Conservation (phyloP, 2,113 vertebrate genomes). For the Triplophysa siluroides region DNA sequence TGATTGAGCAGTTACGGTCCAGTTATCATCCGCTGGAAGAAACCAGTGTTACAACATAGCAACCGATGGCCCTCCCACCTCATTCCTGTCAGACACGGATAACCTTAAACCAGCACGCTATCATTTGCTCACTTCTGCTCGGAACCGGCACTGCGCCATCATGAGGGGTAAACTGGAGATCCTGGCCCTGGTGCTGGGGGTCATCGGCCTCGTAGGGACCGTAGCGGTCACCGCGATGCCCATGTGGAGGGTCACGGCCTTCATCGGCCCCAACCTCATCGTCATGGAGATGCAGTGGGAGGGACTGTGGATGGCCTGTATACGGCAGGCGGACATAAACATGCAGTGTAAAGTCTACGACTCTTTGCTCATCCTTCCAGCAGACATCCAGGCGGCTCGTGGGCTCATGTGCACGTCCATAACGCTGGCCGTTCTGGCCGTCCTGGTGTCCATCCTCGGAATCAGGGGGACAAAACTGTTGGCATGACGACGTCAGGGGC, state of each 20-base stretch:
- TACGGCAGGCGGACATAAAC: constrained; percentile 66
- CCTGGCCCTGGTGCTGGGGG: constrained; percentile 68
- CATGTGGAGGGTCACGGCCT: constrained; percentile 80
- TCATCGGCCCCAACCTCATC: constrained; percentile 67
- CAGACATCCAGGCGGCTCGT: constrained; percentile 67
- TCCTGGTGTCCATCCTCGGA: constrained; percentile 66
- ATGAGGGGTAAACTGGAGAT: constrained; percentile 62
- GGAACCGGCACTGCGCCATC: background rate
- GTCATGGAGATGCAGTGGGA: constrained; percentile 69
- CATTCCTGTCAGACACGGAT: constrained; percentile 8
- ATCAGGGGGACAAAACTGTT: constrained; percentile 52
- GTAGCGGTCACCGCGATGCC: constrained; percentile 73
- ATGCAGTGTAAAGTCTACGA: constrained; percentile 76
- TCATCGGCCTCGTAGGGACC: constrained; percentile 68
- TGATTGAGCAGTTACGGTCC: no score
- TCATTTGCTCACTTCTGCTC: background rate
- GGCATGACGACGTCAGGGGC: background rate
- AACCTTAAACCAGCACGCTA: background rate
- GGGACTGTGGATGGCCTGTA: constrained; percentile 82
- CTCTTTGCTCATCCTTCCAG: constrained; percentile 73
- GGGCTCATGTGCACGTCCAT: constrained; percentile 74
- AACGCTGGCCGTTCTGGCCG: constrained; percentile 59
- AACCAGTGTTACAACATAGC: constrained; percentile 18
- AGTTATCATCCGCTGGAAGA: background rate
- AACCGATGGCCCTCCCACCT: background rate